Base-by-base conservation (phyloP, 2,113 vertebrate species). In the Mus pahari region DNA sequence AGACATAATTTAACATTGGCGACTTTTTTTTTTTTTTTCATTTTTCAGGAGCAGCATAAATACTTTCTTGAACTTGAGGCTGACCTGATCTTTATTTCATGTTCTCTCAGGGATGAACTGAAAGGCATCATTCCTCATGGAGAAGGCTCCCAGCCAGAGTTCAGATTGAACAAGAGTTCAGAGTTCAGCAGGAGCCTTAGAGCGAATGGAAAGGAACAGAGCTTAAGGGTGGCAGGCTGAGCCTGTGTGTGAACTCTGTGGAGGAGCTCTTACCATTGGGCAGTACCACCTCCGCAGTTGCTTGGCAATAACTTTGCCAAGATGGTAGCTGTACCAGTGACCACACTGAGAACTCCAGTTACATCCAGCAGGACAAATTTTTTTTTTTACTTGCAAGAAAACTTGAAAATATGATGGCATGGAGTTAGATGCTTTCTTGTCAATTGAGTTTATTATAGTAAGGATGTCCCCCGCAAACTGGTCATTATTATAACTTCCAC, bases 11-110 rank as follows among this genome's bases (percentile, higher is more conserved):
- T 50, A 92, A 39, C 22, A 86, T 36, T 53, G 94, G 33, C 75
- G 84, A 33, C 90, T 66, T 33, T 94, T 45, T 28, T 33, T 94
- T 48, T 39, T 7, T 94, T 39, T 39, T 42, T 13, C 42, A 24
- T 36, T 55, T 66, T 33, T 94, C 75, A 89, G 55, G 91, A 93
- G 94, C 24, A 86, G 79, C 42, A 97, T 12, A 95, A 89, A 70
- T 66, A 68, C 70, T 96, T 97, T 33, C 87, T 82, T 6, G 50
- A 79, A 5, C 73, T 95, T 83, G 31, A 95, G 55, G 77, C 36
- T 94, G 88, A 94, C 66, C 90, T 95, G 86, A 92, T 90, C 77
- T 94, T 95, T 93, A 89, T 60, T 94, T 48, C 94, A 36, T 53
- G 53, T 31, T 70, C 93, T 50, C 96, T 92, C 55, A 92, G 94